phyloP scores from a whole-genome alignment of 2,113 vertebrate species.

The Noturus placidus region DNA sequence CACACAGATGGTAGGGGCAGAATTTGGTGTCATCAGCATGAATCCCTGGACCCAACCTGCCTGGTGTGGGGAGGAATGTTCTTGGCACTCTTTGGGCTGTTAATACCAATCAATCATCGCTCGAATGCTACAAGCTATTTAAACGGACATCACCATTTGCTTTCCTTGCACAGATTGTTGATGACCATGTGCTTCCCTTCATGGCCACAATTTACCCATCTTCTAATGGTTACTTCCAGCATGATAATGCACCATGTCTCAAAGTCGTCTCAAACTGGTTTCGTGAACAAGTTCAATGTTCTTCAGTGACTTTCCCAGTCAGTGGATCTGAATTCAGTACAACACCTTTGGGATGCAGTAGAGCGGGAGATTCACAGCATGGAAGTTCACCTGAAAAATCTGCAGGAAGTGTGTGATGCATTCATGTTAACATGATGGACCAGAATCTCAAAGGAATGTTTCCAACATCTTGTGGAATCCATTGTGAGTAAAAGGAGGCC shows the following conservation, averaged over 20 bases:
- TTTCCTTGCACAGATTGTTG: not conserved
- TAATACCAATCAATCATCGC: not conserved
- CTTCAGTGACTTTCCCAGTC: not conserved
- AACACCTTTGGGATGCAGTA: not conserved
- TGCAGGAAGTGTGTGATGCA: not conserved
- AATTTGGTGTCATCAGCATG: not conserved
- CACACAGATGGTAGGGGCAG: not conserved
- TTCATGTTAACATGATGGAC: conserved; percentile 1
- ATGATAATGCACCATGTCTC: not conserved
- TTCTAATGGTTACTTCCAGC: no score
- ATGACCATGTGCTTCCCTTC: not conserved
- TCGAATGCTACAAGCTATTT: not conserved
- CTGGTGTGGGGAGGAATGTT: not conserved
- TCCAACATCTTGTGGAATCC: not conserved
- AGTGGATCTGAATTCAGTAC: not conserved
- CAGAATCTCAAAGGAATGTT: not conserved
- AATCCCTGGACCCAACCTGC: not conserved
- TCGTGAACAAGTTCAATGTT: not conserved
- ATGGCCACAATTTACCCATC: no score
- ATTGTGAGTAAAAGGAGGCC: not conserved
- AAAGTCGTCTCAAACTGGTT: not conserved
- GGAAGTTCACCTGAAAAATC: not conserved
- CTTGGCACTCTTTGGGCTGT: no score
- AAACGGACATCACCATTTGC: not conserved
- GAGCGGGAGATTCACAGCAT: not conserved